These are phyloP conservation scores for Malthinus flaveolus DNA, from an alignment of 2,888 invertebrate genomes.

Conservation along the genomic window DNA sequence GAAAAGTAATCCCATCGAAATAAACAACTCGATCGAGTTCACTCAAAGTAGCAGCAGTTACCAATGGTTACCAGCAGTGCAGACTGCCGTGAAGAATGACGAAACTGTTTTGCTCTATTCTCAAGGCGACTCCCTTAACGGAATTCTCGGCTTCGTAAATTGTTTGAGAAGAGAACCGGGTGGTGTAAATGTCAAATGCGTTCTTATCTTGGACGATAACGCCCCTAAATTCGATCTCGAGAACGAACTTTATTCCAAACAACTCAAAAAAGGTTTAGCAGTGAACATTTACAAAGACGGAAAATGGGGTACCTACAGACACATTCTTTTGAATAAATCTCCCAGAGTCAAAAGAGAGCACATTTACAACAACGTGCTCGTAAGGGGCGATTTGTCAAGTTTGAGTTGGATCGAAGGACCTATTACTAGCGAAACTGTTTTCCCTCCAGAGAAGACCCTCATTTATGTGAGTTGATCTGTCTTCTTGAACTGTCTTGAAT, in stretches of 20 bases:
- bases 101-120: constrained; percentile 61
- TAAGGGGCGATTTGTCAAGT: constrained; percentile 84
- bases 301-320: constrained; percentile 73
- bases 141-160: constrained; percentile 85
- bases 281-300: constrained; percentile 74
- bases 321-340: constrained; percentile 66
- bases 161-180: constrained; percentile 78
- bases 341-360: constrained; percentile 61
- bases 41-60: constrained; percentile 53
- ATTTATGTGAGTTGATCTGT: constrained; percentile 25
- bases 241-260: constrained; percentile 66
- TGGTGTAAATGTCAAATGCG: constrained; percentile 59
- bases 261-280: constrained; percentile 73
- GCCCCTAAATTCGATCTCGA: constrained; percentile 69
- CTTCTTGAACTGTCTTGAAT: not conserved
- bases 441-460: constrained; percentile 34
- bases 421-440: constrained; percentile 34
- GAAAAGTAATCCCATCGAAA: constrained; percentile 56
- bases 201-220: constrained; percentile 62
- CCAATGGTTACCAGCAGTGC: constrained; percentile 59
- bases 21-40: constrained; percentile 58
- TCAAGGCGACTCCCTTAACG: constrained; percentile 70
- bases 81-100: constrained; percentile 43
- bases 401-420: constrained; percentile 82
- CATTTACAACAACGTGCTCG: constrained; percentile 75